A percentile compares a stretch with the other conserved stretches of the same genome.
These are phyloP conservation scores for Desmophyllum pertusum DNA, from an alignment of 92 coral and sea anemone genomes.

Conservation along the genomic window DNA sequence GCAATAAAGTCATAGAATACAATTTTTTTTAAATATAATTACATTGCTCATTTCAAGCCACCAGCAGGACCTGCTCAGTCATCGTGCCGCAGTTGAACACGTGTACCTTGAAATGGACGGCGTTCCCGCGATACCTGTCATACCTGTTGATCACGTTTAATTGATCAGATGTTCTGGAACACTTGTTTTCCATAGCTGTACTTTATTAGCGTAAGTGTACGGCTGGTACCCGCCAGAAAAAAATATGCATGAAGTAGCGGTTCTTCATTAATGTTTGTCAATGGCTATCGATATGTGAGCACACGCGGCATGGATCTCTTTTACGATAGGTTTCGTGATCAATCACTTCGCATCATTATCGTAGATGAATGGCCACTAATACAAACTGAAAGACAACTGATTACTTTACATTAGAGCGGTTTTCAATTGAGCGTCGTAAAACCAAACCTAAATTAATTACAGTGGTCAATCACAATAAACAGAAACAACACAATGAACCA, in stretches of 20 bases:
- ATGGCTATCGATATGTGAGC: neutral
- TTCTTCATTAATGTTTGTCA: neutral
- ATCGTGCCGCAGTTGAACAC: neutral
- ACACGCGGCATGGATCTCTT: neutral
- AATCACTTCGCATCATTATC: too few relatives aligned
- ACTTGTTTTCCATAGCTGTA: neutral
- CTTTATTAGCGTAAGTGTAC: neutral
- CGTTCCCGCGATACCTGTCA: neutral
- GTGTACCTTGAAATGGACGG: slow-evolving; percentile 10
- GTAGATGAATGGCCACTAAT: too few relatives aligned
- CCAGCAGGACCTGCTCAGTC: slow-evolving; percentile 15
- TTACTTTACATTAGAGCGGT: too few relatives aligned
- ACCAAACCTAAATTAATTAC: too few relatives aligned
- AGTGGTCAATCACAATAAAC: too few relatives aligned
- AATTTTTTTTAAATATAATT: neutral
- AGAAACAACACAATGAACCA: too few relatives aligned
- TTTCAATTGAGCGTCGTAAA: too few relatives aligned
- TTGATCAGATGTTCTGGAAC: slow-evolving; percentile 25
- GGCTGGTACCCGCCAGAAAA: neutral
- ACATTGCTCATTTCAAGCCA: slow-evolving; percentile 10
- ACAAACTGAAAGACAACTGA: too few relatives aligned
- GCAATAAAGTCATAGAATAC: neutral
- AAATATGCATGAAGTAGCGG: neutral
- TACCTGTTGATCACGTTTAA: slow-evolving; percentile 14
- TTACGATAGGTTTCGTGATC: too few relatives aligned